Evolutionary conservation across 2,888 invertebrate species (phyloP), one percentile per base, ranked within the genome.

Genomic region (Poecilus cupreus): DNA sequence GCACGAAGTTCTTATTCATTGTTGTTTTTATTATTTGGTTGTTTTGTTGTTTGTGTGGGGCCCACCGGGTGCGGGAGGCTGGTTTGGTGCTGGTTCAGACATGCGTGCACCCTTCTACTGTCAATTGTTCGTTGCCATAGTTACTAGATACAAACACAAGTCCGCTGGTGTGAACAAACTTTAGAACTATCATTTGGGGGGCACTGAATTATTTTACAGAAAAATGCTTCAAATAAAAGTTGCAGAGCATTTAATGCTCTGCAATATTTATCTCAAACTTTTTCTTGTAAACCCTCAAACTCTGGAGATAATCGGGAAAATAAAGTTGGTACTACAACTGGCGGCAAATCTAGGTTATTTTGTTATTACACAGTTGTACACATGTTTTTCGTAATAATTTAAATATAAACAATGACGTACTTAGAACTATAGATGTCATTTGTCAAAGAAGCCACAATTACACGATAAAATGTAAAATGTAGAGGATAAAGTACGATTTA

Each of bases 61-160:
- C n/a, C 51, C 51, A 51, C 51, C 18, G 51, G 51, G 16, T 51
- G 18, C 16, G 16, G 51, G 51, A 8, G 13, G 8, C 18, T 18
- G 16, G 18, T 51, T 51, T 51, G 51, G 51, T 51, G 51, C 51
- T 13, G 51, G 51, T 51, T 18, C 51, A 51, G 51, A 51, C 51
- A 51, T 51, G 51, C 51, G 51, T 6, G 51, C 18, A 51, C 32
- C 32, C 32, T 6, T n/a, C 43, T 43, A 18, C 16, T 18, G 51
- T 51, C 51, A 51, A 51, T 51, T 51, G 51, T 51, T 51, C 18
- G 51, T 51, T 51, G 51, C 51, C 51, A 51, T 51, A 51, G 51
- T 51, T 51, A 6, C 32, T 32, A 32, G 32, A 51, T 51, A 51
- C 13, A 51, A 43, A 43, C 43, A 43, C 43, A 10, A n/a, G 32